Percentiles rank a stretch among this genome's conserved stretches.
Conservation (phyloP, 2,113 vertebrate genomes). For the Sturnira hondurensis region DNA sequence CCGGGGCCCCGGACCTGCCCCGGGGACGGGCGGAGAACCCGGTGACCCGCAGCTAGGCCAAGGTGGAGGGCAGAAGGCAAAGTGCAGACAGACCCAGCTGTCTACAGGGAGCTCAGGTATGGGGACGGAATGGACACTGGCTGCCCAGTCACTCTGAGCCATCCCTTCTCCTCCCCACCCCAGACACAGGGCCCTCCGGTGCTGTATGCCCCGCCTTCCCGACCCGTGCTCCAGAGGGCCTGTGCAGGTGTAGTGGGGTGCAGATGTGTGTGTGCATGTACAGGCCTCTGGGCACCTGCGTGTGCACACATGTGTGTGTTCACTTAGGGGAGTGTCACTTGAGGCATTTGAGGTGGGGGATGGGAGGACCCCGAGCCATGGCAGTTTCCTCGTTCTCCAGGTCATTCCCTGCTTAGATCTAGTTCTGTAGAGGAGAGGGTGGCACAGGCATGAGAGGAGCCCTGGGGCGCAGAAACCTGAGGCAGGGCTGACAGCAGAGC, state of each 20-base stretch:
- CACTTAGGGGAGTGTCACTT: background rate
- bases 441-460: background rate
- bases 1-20: background rate
- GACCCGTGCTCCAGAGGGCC: fast-evolving
- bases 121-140: background rate
- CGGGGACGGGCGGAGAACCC: background rate
- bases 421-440: background rate
- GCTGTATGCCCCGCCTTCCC: background rate
- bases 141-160: background rate
- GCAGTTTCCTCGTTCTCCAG: background rate
- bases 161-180: too few relatives aligned
- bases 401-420: background rate
- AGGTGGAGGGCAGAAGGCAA: background rate
- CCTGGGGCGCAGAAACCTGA: background rate
- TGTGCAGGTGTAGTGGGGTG: background rate
- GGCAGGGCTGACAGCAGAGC: background rate
- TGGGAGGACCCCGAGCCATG: background rate
- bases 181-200: background rate
- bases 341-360: background rate
- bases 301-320: background rate
- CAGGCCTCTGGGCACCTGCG: background rate
- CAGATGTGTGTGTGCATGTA: background rate
- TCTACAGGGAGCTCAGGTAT: background rate
- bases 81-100: background rate
- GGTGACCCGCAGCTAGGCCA: background rate